A percentile compares a stretch with the other conserved stretches of the same genome.
Conservation (phyloP, 2,113 vertebrate genomes). For the Tyto alba region DNA sequence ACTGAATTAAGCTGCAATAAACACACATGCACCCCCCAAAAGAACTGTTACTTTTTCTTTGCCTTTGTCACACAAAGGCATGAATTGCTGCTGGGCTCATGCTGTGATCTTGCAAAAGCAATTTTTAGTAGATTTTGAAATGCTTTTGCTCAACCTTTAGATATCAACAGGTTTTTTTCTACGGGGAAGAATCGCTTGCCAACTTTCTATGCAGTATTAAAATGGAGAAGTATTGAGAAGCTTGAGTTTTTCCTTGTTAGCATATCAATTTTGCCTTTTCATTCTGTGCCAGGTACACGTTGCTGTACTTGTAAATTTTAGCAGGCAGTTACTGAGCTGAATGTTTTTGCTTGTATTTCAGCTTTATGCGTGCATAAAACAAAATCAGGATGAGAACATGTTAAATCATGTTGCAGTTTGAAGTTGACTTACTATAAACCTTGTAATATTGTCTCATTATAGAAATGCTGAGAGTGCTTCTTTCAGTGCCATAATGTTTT, state of each 20-base stretch:
- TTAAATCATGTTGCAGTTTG: background rate
- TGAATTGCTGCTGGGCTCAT: background rate
- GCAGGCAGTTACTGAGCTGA: background rate
- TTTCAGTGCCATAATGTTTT: background rate
- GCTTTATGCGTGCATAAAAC: background rate
- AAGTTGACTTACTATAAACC: background rate
- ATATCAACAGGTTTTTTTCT: background rate
- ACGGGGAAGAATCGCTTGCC: background rate
- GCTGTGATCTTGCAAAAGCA: background rate
- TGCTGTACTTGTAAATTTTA: background rate
- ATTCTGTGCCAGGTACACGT: background rate
- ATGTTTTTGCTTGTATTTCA: background rate
- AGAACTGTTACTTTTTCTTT: background rate
- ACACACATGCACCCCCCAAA: no score
- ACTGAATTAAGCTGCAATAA: background rate
- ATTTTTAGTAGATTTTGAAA: background rate
- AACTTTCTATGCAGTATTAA: background rate
- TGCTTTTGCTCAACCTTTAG: background rate
- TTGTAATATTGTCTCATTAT: background rate
- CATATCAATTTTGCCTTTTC: background rate
- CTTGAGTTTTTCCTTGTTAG: background rate
- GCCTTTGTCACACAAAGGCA: background rate
- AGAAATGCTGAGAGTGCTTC: background rate
- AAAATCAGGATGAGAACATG: background rate
- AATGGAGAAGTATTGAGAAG: background rate